Conservation (phyloP, 2,113 vertebrate genomes). For the Nestor notabilis region DNA sequence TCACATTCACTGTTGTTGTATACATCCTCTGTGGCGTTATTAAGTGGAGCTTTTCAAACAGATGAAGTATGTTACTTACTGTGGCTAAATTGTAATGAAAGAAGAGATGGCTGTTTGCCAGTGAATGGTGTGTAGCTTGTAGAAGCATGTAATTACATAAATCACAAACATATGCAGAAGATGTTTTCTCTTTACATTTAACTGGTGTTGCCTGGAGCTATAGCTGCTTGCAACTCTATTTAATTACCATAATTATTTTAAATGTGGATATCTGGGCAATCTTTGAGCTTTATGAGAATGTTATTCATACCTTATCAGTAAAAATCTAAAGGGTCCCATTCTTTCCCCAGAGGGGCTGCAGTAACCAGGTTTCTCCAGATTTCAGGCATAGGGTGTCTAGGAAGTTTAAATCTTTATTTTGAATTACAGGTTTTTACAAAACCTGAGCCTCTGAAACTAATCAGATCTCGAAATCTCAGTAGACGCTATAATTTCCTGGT, state of each 20-base stretch:
- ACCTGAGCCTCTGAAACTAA: slow-evolving; percentile 54
- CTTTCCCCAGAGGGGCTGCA: slow-evolving; percentile 23
- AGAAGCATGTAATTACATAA: slow-evolving; percentile 73
- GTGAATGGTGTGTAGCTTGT: slow-evolving; percentile 63
- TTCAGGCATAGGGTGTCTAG: neutral
- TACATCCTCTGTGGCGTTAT: slow-evolving; percentile 32
- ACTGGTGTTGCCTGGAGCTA: slow-evolving; percentile 69
- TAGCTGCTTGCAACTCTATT: slow-evolving; percentile 69
- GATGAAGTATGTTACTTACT: slow-evolving; percentile 43
- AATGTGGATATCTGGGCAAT: slow-evolving; percentile 71
- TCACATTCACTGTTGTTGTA: slow-evolving; percentile 2
- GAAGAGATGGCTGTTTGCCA: slow-evolving; percentile 67
- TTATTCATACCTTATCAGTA: slow-evolving; percentile 72
- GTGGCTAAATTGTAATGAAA: slow-evolving; percentile 52
- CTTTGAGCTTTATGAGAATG: slow-evolving; percentile 72
- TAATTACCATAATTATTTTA: slow-evolving; percentile 76
- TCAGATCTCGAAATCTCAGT: slow-evolving; percentile 63
- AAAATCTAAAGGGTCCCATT: slow-evolving; percentile 63
- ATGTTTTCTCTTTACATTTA: slow-evolving; percentile 71
- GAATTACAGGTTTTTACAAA: slow-evolving; percentile 55
- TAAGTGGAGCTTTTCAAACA: slow-evolving; percentile 51
- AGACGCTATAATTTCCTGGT: slow-evolving; percentile 62
- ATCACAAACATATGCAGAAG: slow-evolving; percentile 74
- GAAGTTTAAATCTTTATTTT: slow-evolving; percentile 58
- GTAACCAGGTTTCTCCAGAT: slow-evolving; percentile 49